Base-by-base conservation (phyloP, 2,797 vertebrate genomes). In the Salmo trutta region DNA sequence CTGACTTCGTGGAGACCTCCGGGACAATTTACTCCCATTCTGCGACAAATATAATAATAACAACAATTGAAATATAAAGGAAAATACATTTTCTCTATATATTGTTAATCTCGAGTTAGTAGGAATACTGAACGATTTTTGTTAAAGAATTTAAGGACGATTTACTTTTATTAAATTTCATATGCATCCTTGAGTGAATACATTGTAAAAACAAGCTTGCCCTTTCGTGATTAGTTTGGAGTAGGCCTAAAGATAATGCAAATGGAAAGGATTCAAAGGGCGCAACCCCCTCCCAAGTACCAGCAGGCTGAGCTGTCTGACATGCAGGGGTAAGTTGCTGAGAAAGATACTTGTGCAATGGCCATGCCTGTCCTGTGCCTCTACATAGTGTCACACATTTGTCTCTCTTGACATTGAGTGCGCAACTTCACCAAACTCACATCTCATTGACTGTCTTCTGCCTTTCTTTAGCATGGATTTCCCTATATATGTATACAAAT, bases 401-500 rank as follows among this genome's bases (percentile, higher is more conserved):
- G 17, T 64, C 21, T 64, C 8, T 64, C 10, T 24, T 64, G 59
- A 8, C 21, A 19, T 31, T 17, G 27, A 31, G 65, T 67, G 65
- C 65, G 27, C 70, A 29, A 29, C 1, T 33, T 27, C 10, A 21
- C 29, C 27, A 21, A n/a, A 19, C 16, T 27, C 4, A 15, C 6
- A 27, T n/a, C 19, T 77, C 15, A 69, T 71, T 65, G 27, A 29
- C 71, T 17, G 14, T 53, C 53, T 82, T 19, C 73, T 80, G 17
- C 87, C 21, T 87, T 66, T 79, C 74, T 86, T 84, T 88, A 99
- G 98, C 92, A 94, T 98, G 96, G 97, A 99, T 91, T 98, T 96
- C 87, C 94, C 96, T 52, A 95, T 98, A 95, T 99, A 97, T 90
- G 96, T 97, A 29, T 99, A 97, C 91, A 99, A 99, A 88, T 95